A percentile compares a stretch with the other conserved stretches of the same genome.
Conservation (phyloP, 2,888 invertebrate genomes). For the Anagyrus pseudococci region DNA sequence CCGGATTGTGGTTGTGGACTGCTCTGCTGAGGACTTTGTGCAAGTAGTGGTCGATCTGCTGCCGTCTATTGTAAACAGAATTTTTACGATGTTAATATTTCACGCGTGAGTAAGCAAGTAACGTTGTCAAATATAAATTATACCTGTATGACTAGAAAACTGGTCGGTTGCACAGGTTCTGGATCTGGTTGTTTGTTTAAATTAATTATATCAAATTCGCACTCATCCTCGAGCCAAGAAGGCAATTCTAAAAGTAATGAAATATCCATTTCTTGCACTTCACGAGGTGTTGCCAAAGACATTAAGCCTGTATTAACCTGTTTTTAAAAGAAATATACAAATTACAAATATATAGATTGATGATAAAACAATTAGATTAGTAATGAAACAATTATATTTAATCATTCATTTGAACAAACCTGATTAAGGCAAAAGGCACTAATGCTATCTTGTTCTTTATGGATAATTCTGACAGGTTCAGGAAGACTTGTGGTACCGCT, state of each 20-base stretch:
- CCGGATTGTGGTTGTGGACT: conserved; percentile 74
- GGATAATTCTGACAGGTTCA: conserved; percentile 93
- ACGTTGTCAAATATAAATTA: background rate
- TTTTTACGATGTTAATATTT: conserved; percentile 12
- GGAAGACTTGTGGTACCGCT: conserved; percentile 64
- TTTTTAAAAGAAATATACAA: no score
- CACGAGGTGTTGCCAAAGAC: conserved; percentile 92
- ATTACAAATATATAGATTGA: background rate
- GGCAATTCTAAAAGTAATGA: conserved; percentile 88
- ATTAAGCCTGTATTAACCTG: conserved; percentile 82
- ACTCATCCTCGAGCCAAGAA: conserved; percentile 95
- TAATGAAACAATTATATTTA: background rate
- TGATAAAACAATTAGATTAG: no score
- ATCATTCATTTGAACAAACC: conserved; percentile 62
- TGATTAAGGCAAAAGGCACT: conserved; percentile 96
- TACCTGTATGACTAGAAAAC: conserved; percentile 91
- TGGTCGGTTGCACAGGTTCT: conserved; percentile 77
- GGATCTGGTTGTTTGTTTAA: conserved; percentile 72
- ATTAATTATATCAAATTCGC: conserved; percentile 93
- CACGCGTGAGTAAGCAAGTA: background rate
- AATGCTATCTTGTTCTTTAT: conserved; percentile 98
- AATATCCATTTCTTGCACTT: conserved; percentile 98
- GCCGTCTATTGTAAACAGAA: conserved; percentile 59
- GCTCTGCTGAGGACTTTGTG: conserved; percentile 67
- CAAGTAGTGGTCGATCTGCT: conserved; percentile 64